phyloP scores from a whole-genome alignment of 2,113 vertebrate genomes.

The Pseudopipra pipra region DNA sequence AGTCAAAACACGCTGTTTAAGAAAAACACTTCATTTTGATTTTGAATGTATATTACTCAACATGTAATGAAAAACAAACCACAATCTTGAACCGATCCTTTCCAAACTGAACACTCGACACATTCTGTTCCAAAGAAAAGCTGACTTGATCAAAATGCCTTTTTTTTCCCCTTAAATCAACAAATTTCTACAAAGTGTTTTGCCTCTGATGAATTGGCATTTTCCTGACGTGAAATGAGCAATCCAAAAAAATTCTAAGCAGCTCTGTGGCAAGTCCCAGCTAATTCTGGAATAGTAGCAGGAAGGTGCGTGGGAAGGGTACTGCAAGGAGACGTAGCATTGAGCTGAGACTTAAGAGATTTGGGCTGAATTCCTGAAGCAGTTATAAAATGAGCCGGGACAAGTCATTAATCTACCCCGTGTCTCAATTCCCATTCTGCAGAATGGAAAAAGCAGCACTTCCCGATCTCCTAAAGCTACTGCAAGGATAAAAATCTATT shows the following conservation, averaged over 20 bases:
- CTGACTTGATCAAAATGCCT: constrained; percentile 52
- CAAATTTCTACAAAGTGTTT: constrained; percentile 39
- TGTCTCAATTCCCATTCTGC: neutral
- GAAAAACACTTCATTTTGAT: constrained; percentile 60
- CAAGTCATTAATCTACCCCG: neutral
- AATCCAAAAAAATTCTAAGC: constrained; percentile 38
- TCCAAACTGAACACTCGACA: constrained; percentile 40
- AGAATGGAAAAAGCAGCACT: neutral
- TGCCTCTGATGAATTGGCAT: constrained; percentile 62
- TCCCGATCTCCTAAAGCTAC: neutral
- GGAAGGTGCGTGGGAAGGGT: constrained; percentile 64
- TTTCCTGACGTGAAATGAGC: constrained; percentile 57
- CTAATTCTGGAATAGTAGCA: constrained; percentile 54
- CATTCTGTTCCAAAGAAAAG: constrained; percentile 61
- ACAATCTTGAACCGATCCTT: constrained; percentile 22
- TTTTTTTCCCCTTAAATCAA: constrained; percentile 20
- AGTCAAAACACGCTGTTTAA: constrained; percentile 42
- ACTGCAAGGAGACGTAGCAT: neutral
- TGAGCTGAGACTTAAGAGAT: constrained; percentile 24
- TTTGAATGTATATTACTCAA: constrained; percentile 62
- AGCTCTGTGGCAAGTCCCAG: constrained; percentile 45
- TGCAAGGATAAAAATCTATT: constrained; percentile 30
- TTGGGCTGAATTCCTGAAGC: constrained; percentile 39
- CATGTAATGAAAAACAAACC: constrained; percentile 56
- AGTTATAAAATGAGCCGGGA: constrained; percentile 3